A percentile compares a stretch with the other conserved stretches of the same genome.
Evolutionary conservation across 2,888 invertebrate species (phyloP).

Genomic region (Lysandra coridon): DNA sequence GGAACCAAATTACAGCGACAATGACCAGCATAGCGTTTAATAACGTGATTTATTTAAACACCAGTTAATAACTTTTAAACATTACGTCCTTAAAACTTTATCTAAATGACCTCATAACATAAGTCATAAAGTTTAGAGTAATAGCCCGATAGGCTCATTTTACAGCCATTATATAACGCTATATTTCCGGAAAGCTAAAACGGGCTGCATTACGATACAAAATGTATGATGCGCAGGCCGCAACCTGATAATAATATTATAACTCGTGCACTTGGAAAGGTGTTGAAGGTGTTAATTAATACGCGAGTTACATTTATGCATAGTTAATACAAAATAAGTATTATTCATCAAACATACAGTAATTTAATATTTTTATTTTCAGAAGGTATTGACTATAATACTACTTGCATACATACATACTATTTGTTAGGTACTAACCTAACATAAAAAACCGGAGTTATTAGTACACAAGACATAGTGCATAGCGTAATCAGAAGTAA

Average conservation of each 20-base stretch:
- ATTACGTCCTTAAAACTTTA: constrained; percentile 7
- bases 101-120: constrained; percentile 15
- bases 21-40: background rate
- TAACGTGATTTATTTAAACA: constrained; percentile 1
- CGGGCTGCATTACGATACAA: constrained; percentile 17
- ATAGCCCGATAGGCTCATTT: constrained; percentile 25
- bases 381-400: no score
- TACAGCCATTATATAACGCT: constrained; percentile 22
- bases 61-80: constrained; percentile 18
- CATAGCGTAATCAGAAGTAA: no score
- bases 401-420: no score
- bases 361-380: no score
- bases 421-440: no score
- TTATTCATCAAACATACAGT: no score
- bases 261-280: background rate
- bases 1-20: background rate
- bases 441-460: no score
- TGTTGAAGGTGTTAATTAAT: background rate
- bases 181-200: constrained; percentile 24
- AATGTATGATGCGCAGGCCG: constrained; percentile 1
- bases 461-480: no score
- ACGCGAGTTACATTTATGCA: no score
- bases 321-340: no score
- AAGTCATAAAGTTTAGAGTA: constrained; percentile 30
- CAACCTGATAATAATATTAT: background rate